Conservation (phyloP, 2,797 vertebrate species). For the Catamblyrhynchus diadema region DNA sequence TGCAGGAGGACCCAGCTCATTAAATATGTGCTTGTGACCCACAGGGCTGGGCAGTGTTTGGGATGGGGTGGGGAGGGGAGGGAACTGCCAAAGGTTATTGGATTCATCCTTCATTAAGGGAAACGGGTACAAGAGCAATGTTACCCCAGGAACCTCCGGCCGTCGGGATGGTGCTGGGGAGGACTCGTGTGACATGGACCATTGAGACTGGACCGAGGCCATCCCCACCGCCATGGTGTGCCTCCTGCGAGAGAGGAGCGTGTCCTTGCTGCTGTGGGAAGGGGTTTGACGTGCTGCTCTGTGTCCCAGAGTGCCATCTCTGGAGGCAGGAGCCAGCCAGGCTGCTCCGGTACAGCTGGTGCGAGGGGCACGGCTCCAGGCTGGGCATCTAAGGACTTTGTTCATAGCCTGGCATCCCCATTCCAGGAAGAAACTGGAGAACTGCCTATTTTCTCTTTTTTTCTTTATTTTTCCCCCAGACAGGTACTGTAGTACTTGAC, state of each 20-base stretch:
- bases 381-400: background rate
- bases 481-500: background rate
- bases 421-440: background rate
- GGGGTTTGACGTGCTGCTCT: background rate
- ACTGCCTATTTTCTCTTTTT: background rate
- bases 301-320: background rate
- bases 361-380: background rate
- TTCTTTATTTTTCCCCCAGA: background rate
- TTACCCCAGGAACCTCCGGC: background rate
- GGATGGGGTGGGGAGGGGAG: slow-evolving; percentile 33
- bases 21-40: slow-evolving; percentile 69
- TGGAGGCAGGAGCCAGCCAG: background rate
- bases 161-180: background rate
- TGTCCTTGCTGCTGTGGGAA: background rate
- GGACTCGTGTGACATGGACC: background rate
- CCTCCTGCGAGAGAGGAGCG: background rate
- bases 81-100: background rate
- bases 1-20: slow-evolving; percentile 53
- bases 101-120: slow-evolving; percentile 16
- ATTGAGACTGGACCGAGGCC: background rate
- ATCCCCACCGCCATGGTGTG: background rate
- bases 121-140: background rate
- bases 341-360: background rate
- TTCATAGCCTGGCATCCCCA: background rate
- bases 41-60: slow-evolving; percentile 34